A percentile compares a stretch with the other conserved stretches of the same genome.
Conservation (phyloP, 2,888 invertebrate species). For the Agrenia bidenticulata region DNA sequence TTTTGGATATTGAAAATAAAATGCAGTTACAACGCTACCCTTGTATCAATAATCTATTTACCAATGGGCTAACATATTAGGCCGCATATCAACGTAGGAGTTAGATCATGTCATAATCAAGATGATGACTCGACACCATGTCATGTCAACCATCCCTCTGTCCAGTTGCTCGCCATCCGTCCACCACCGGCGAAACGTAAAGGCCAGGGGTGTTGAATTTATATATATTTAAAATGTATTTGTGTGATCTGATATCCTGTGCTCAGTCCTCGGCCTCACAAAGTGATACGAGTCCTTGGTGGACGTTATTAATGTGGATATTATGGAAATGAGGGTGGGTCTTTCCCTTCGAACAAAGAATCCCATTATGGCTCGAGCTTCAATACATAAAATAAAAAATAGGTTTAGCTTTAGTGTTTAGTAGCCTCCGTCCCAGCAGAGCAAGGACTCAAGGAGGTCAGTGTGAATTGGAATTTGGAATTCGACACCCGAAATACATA, state of each 20-base stretch:
- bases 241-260: neutral
- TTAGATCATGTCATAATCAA: conserved; percentile 20
- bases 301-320: conserved; percentile 50
- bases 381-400: conserved; percentile 4
- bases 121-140: conserved; percentile 20
- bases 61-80: neutral
- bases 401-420: too few relatives aligned
- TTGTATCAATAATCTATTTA: conserved; percentile 1
- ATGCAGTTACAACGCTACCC: neutral
- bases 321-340: conserved; percentile 49
- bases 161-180: conserved; percentile 2
- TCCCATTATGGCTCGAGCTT: conserved; percentile 33
- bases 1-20: too few relatives aligned
- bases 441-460: conserved; percentile 3
- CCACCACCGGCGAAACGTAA: neutral
- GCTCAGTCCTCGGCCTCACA: conserved; percentile 17
- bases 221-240: neutral
- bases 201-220: conserved; percentile 1
- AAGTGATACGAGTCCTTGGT: conserved; percentile 24
- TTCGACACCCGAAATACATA: conserved; percentile 39
- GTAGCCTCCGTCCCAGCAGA: too few relatives aligned
- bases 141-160: conserved; percentile 2
- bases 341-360: conserved; percentile 24
- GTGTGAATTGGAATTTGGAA: conserved; percentile 41
- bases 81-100: neutral